Evolutionary conservation across 92 coral and sea anemone genomes (phyloP).

Genomic region (Porites lobata): DNA sequence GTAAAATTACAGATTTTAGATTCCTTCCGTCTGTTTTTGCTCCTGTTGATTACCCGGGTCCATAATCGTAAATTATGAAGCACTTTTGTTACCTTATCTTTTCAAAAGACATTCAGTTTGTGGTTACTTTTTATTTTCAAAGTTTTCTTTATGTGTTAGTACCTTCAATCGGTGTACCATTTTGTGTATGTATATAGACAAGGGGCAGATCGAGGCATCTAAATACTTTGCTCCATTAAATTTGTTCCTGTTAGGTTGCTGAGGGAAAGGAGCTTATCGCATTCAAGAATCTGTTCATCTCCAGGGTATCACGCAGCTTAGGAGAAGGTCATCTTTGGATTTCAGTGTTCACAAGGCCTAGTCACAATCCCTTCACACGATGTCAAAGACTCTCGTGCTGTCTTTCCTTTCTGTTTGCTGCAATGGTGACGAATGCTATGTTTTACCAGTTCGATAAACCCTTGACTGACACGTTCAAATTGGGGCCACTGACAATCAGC

Average conservation of each 20-base stretch:
- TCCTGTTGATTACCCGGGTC: too few species aligned
- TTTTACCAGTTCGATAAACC: conserved; percentile 81
- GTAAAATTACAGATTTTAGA: too few species aligned
- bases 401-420: conserved; percentile 78
- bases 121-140: too few species aligned
- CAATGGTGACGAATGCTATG: conserved; percentile 93
- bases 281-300: conserved; percentile 69
- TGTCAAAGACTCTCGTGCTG: conserved; percentile 87
- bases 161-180: too few species aligned
- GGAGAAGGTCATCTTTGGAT: conserved; percentile 90
- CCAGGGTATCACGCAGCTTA: conserved; percentile 69
- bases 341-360: conserved; percentile 85
- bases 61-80: too few species aligned
- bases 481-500: conserved; percentile 87
- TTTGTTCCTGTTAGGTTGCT: conserved; percentile 31
- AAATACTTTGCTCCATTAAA: background rate
- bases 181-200: too few species aligned
- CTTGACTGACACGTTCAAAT: conserved; percentile 75
- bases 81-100: too few species aligned
- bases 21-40: too few species aligned
- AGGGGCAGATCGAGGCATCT: too few species aligned
- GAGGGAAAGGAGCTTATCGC: conserved; percentile 77
- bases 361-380: conserved; percentile 85
- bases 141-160: too few species aligned
- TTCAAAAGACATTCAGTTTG: too few species aligned